Conservation (phyloP, 2,888 invertebrate genomes). For the Seira sanloemensis region DNA sequence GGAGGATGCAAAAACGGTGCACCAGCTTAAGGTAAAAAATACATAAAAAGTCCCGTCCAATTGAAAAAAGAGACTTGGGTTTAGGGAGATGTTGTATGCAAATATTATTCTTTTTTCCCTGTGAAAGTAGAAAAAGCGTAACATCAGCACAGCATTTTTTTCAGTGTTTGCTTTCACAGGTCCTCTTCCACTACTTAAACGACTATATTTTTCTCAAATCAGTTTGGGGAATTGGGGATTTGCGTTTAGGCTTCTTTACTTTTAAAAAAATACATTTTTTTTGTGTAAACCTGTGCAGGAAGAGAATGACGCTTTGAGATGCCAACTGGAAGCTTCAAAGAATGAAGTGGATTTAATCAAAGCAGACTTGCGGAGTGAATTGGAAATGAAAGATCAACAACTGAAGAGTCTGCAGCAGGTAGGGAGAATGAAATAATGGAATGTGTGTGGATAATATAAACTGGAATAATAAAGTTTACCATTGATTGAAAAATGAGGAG, state of each 20-base stretch:
- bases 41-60: too few relatives aligned
- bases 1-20: conserved; percentile 66
- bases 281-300: too few relatives aligned
- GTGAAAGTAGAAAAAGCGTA: too few relatives aligned
- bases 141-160: conserved; percentile 17
- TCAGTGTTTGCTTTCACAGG: too few relatives aligned
- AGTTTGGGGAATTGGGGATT: conserved; percentile 34
- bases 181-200: conserved; percentile 2
- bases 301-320: conserved; percentile 92
- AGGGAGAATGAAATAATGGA: conserved; percentile 12
- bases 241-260: too few relatives aligned
- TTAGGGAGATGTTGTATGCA: too few relatives aligned
- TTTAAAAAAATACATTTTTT: too few relatives aligned
- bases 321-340: conserved; percentile 94
- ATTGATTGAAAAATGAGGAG: too few relatives aligned
- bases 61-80: too few relatives aligned
- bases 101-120: conserved; percentile 17
- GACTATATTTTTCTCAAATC: conserved; percentile 22
- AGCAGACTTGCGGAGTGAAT: conserved; percentile 85
- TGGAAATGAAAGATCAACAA: conserved; percentile 90
- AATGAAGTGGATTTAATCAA: conserved; percentile 94
- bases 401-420: conserved; percentile 84
- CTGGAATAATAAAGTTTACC: too few relatives aligned
- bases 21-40: conserved; percentile 67
- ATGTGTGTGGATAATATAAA: too few relatives aligned